phyloP scores from a whole-genome alignment of 2,113 vertebrate species.

The Apistogramma diplotaenia region DNA sequence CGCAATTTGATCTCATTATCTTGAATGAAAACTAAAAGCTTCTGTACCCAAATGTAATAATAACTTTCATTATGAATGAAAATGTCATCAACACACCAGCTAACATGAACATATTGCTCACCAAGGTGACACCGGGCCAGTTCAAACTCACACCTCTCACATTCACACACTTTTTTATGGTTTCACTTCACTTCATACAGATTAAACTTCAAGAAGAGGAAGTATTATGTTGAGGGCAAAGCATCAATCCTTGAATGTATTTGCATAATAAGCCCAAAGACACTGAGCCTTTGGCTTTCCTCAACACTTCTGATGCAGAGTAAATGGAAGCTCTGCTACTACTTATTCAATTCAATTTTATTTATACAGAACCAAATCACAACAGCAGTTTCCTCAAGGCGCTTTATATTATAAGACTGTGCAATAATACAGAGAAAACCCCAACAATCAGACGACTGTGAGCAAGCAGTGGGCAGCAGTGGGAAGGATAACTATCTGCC shows the following conservation, averaged over 20 bases:
- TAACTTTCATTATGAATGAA: neutral
- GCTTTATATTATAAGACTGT: too few relatives aligned
- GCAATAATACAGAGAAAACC: too few relatives aligned
- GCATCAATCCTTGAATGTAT: neutral
- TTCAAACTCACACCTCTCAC: neutral
- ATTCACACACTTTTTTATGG: neutral
- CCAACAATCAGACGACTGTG: too few relatives aligned
- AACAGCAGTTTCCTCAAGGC: too few relatives aligned
- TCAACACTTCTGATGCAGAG: neutral
- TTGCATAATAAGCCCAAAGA: conserved; percentile 1
- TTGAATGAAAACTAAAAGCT: neutral
- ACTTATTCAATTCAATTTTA: neutral
- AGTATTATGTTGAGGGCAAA: neutral
- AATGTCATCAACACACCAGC: neutral
- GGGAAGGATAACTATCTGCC: too few relatives aligned
- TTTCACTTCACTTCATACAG: neutral
- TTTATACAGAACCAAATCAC: too few relatives aligned
- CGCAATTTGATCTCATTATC: neutral
- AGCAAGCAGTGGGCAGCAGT: too few relatives aligned
- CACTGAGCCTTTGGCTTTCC: neutral
- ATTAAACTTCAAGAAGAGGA: neutral
- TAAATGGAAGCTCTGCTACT: neutral
- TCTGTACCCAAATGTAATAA: neutral
- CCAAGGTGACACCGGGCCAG: neutral
- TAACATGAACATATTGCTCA: neutral